Conservation (phyloP, 2,797 vertebrate genomes). For the Peromyscus melanophrys region DNA sequence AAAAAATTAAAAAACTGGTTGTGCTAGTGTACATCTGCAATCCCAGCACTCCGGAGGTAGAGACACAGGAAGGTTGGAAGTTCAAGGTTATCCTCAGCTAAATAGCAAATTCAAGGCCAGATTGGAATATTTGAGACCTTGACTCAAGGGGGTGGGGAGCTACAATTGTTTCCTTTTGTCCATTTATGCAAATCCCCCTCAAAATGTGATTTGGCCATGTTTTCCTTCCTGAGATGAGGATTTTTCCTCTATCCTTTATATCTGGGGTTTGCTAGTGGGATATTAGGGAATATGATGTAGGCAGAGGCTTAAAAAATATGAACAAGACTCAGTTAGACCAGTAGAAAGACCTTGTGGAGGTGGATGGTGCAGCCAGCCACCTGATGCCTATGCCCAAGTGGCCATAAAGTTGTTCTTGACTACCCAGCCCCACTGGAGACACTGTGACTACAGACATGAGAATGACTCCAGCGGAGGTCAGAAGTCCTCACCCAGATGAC, state of each 20-base stretch:
- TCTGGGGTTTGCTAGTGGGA: background rate
- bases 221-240: background rate
- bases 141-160: background rate
- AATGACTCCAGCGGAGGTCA: slow-evolving; percentile 20
- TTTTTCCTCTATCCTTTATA: slow-evolving; percentile 39
- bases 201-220: background rate
- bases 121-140: background rate
- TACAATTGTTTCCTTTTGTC: slow-evolving; percentile 24
- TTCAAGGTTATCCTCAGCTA: background rate
- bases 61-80: background rate
- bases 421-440: background rate
- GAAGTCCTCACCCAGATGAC: background rate
- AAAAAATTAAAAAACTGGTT: background rate
- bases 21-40: background rate
- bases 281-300: slow-evolving; percentile 1
- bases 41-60: too few relatives aligned
- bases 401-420: background rate
- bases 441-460: background rate
- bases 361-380: background rate
- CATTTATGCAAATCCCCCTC: background rate
- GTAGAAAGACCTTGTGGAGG: background rate
- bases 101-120: background rate
- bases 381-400: background rate
- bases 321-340: slow-evolving; percentile 6
- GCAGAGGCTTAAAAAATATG: background rate